A percentile compares a stretch with the other conserved stretches of the same genome.
Evolutionary conservation across 1,140 invertebrate species (phyloP).

Genomic region (Scylla paramamosain): DNA sequence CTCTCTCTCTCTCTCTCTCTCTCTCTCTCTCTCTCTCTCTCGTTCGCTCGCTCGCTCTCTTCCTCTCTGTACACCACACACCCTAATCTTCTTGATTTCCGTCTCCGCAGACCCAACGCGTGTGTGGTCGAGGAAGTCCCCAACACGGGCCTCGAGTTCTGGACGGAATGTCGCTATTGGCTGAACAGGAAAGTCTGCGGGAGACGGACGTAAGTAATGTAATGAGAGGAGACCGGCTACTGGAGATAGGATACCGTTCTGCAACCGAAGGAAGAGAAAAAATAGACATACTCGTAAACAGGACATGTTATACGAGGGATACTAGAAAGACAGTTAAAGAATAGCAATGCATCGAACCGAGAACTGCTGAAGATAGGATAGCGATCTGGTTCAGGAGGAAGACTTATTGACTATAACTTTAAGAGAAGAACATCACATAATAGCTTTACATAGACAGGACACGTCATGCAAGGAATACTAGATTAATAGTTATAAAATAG

Average conservation of each 20-base stretch:
- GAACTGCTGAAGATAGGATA: too few relatives aligned
- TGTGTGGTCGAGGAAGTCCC: constrained; percentile 82
- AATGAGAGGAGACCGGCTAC: too few relatives aligned
- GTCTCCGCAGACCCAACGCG: constrained; percentile 81
- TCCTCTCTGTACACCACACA: too few relatives aligned
- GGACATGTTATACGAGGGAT: too few relatives aligned
- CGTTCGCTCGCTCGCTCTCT: neutral
- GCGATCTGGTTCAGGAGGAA: too few relatives aligned
- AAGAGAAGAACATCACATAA: too few relatives aligned
- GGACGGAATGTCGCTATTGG: constrained; percentile 82
- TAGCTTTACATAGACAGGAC: too few relatives aligned
- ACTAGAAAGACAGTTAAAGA: too few relatives aligned
- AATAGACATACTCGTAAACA: neutral
- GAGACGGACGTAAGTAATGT: constrained; percentile 80
- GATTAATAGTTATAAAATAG: too few relatives aligned
- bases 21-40: neutral
- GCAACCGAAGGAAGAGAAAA: neutral
- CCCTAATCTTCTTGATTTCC: neutral
- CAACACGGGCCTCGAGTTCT: constrained; percentile 80
- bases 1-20: neutral
- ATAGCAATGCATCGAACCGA: too few relatives aligned
- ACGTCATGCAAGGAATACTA: too few relatives aligned
- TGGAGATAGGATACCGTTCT: neutral
- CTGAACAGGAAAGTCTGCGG: constrained; percentile 81
- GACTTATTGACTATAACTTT: too few relatives aligned